Conservation (phyloP, 1,140 invertebrate species). For the Drosophila oshimai region DNA sequence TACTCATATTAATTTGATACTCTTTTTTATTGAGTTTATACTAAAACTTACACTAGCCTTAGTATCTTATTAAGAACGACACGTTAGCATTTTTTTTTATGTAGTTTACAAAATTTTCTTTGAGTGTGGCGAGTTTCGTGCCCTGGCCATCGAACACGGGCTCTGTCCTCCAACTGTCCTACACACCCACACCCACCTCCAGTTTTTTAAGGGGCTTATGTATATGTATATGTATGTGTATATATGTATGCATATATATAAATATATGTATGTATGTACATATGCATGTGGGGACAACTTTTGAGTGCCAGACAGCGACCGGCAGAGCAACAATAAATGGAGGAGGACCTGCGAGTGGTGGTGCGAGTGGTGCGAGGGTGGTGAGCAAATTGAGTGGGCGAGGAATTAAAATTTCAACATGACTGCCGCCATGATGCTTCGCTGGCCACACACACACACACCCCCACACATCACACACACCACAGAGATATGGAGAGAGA, state of each 20-base stretch:
- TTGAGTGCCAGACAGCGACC: constrained; percentile 71
- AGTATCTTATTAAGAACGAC: too few species aligned
- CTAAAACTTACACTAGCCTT: too few species aligned
- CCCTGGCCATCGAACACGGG: constrained; percentile 38
- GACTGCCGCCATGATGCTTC: constrained; percentile 74
- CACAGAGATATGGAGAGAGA: background rate
- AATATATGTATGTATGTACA: background rate
- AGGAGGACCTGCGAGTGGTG: background rate
- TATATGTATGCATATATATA: background rate
- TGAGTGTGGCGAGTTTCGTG: constrained; percentile 14
- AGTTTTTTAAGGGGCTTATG: background rate
- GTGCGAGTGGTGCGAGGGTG: background rate
- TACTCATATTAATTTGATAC: too few species aligned
- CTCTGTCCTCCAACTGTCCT: constrained; percentile 46
- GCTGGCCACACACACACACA: constrained; percentile 59
- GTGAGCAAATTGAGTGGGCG: constrained; percentile 73
- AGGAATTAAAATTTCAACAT: constrained; percentile 80
- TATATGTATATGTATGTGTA: constrained; percentile 6
- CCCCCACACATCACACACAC: background rate
- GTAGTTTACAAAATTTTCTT: background rate
- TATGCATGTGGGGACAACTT: constrained; percentile 52
- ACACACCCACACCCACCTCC: background rate
- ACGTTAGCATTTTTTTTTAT: too few species aligned
- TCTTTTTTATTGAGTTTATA: too few species aligned
- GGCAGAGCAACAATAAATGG: constrained; percentile 46